Base-by-base conservation (phyloP, 2,888 invertebrate genomes). In the Caenorhabditis zanzibari region DNA sequence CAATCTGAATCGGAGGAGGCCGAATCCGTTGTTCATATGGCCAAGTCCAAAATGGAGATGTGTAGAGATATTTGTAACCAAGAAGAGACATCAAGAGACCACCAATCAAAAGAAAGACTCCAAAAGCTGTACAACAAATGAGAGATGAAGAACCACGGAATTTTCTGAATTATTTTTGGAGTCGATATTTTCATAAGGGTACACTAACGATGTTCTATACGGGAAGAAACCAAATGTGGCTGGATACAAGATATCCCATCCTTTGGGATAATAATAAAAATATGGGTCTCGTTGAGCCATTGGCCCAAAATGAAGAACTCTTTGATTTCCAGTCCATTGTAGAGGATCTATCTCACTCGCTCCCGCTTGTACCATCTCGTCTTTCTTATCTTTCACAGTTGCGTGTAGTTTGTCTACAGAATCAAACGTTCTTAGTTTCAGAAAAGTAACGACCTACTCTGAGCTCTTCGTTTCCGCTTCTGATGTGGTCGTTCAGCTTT, bases 201-300 rank as follows among this genome's bases (percentile, higher is more conserved):
- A 26, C 24, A 84, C 89, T 81, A 35, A 92, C 92, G 88, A 88
- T 32, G 92, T 92, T 72, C 92, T 83, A 66, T 92, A 92, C 4
- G 92, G 92, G 54, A 92, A 92, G 82, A 92, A 92, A 35, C 92
- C 92, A 77, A 92, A 92, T 6, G 89, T 88, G 0, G 92, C 92
- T 28, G 92, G 92, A 82, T 92, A 92, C 19, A 92, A 82, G 16
- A 92, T 89, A 71, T 92, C 92, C 92, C 92, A 92, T 14, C 92
- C 92, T 81, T 92, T 92, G 5, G 92, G 92, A 74, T 92, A 92
- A 66, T 92, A 92, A 71, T 91, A 91, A 79, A 92, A 92, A 84
- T 90, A 92, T 1, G 92, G 92, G 81, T 92, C 92, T 16, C 92
- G 76, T 56, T 91, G 90, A 12, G 92, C 92, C 91, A 92, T 91